A percentile compares a stretch with the other conserved stretches of the same genome.
Conservation (phyloP, 2,888 invertebrate genomes). For the Ennomos erosarius region DNA sequence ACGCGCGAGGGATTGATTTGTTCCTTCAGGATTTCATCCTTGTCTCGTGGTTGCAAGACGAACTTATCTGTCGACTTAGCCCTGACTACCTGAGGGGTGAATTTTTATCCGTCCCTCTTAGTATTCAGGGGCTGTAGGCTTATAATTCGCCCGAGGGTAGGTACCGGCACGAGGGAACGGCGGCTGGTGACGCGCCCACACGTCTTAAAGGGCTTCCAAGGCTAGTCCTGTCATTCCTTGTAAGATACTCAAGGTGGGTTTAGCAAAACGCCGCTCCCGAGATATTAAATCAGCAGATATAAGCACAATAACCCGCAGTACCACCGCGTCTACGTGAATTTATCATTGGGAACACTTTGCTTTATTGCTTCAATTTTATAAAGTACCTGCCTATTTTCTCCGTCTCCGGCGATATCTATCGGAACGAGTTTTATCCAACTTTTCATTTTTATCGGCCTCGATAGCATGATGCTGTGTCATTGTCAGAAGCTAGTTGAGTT, state of each 20-base stretch:
- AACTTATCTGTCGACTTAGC: slow-evolving; percentile 77
- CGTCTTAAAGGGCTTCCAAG: slow-evolving; percentile 56
- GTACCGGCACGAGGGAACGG: slow-evolving; percentile 59
- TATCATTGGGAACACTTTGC: slow-evolving; percentile 41
- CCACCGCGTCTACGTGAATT: slow-evolving; percentile 33
- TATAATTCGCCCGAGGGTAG: slow-evolving; percentile 75
- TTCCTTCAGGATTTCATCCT: slow-evolving; percentile 68
- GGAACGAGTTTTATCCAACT: slow-evolving; percentile 45
- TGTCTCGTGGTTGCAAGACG: slow-evolving; percentile 60
- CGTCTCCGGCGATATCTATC: slow-evolving; percentile 36
- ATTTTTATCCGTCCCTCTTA: slow-evolving; percentile 75
- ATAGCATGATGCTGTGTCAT: slow-evolving; percentile 50
- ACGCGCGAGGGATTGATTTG: slow-evolving; percentile 70
- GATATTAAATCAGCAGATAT: slow-evolving; percentile 32
- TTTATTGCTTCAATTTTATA: slow-evolving; percentile 47
- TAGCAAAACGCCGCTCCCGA: slow-evolving; percentile 34
- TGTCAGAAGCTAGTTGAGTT: slow-evolving; percentile 55
- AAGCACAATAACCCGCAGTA: slow-evolving; percentile 24
- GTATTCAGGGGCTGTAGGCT: slow-evolving; percentile 75
- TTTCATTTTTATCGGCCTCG: slow-evolving; percentile 50
- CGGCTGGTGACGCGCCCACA: slow-evolving; percentile 60
- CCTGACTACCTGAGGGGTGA: slow-evolving; percentile 74
- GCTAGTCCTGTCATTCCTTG: slow-evolving; percentile 56
- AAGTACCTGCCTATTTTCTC: slow-evolving; percentile 46
- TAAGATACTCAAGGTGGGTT: slow-evolving; percentile 56